Evolutionary conservation across 2,113 vertebrate genomes (phyloP), one percentile per base, ranked within the genome.

Genomic region (Mormoops blainvillei): DNA sequence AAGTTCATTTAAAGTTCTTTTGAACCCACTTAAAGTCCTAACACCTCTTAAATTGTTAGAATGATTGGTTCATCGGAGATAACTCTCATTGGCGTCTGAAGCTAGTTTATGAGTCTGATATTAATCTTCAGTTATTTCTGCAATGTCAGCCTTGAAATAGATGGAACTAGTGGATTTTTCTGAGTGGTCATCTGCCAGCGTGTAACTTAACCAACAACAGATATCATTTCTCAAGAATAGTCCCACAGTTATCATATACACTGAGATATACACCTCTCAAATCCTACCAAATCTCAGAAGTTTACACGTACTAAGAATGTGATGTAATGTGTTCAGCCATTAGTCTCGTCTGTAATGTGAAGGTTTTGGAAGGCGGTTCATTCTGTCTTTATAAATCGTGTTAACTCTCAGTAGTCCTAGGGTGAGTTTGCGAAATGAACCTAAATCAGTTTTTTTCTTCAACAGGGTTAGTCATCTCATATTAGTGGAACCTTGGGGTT

Each of bases 401-500:
- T 38, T 33, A 24, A 28, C 83, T 81, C 41, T 78, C 56, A 50
- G 38, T 38, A 81, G 19, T 36, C 41, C 28, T 45, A 13, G 36
- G 36, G 9, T 56, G 50, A 91, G 33, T 74, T 84, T 94, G 12
- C 36, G 45, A 93, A 81, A 16, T 77, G 58, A 74, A 33, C 43
- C 36, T 65, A 45, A 54, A 15, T 74, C 28, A 89, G 5, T 87
- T 97, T 87, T 87, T 98, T 97, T 95, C 97, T 76, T 87, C 87
- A 77, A 96, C 98, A 99, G 99, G 97, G 99, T 99, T 81, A 99
- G 99, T 97, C 99, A 99, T 95, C 98, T 99, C 67, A 98, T 99
- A 95, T 98, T 99, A 98, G 99, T 99, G 98, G 99, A 99, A 94
- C 99, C 99, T 0, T 99, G 99, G 99, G 99, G 99, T 95, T 99